Percentiles rank a stretch among this genome's conserved stretches.
These are phyloP conservation scores for Micrasema minimum DNA, from an alignment of 1,140 invertebrate species.

Conservation along the genomic window DNA sequence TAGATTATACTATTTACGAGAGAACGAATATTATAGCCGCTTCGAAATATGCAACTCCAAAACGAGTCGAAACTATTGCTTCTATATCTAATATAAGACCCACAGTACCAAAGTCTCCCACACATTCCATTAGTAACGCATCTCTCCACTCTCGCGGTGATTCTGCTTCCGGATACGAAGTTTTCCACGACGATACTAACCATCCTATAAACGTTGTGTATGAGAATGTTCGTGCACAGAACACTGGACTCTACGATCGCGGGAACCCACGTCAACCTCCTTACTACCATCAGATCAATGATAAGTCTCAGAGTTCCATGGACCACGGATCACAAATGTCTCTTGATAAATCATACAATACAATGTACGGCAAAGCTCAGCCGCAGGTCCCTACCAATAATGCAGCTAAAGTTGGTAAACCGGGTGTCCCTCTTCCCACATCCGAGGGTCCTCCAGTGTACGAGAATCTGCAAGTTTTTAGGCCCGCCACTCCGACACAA, in stretches of 20 bases:
- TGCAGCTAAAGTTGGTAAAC: slow-evolving; percentile 63
- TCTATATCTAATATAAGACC: slow-evolving; percentile 65
- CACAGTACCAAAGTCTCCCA: slow-evolving; percentile 62
- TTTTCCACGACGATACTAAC: slow-evolving; percentile 59
- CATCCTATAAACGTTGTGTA: slow-evolving; percentile 74
- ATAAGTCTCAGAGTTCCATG: slow-evolving; percentile 57
- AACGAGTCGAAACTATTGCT: slow-evolving; percentile 73
- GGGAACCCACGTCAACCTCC: slow-evolving; percentile 65
- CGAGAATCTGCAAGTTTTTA: slow-evolving; percentile 72
- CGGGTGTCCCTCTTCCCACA: slow-evolving; percentile 62
- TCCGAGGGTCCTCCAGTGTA: slow-evolving; percentile 71
- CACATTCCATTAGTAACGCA: slow-evolving; percentile 65
- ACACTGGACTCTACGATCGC: slow-evolving; percentile 79
- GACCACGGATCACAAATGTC: slow-evolving; percentile 35
- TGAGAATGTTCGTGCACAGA: too few species aligned
- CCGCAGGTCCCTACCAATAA: slow-evolving; percentile 75
- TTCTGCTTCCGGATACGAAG: slow-evolving; percentile 64
- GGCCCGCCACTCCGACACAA: slow-evolving; percentile 12
- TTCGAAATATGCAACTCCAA: slow-evolving; percentile 81
- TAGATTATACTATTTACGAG: slow-evolving; percentile 65
- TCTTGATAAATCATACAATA: slow-evolving; percentile 39
- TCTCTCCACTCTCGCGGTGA: slow-evolving; percentile 73
- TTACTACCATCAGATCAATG: slow-evolving; percentile 72
- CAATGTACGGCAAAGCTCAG: slow-evolving; percentile 67
- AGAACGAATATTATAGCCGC: slow-evolving; percentile 69